Conservation (phyloP, 2,113 vertebrate genomes). For the Acrocephalus arundinaceus region DNA sequence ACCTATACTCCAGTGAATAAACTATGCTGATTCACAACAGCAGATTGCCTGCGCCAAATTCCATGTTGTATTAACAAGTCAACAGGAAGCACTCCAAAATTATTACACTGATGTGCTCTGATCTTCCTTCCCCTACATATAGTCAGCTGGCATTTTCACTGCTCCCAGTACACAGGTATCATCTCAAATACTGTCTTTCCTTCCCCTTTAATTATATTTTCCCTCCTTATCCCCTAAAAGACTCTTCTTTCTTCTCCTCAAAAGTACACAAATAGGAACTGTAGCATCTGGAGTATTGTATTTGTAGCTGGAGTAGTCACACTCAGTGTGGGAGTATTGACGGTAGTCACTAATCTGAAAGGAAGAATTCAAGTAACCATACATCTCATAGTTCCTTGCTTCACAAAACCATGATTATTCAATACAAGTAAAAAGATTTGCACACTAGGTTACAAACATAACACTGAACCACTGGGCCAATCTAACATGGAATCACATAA, state of each 20-base stretch:
- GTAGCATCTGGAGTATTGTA: conserved; percentile 44
- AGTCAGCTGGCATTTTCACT: neutral
- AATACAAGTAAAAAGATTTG: conserved; percentile 25
- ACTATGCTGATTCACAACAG: conserved; percentile 58
- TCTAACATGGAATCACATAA: neutral
- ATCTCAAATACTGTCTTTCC: neutral
- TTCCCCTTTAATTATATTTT: neutral
- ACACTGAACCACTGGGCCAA: neutral
- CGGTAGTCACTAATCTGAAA: conserved; percentile 37
- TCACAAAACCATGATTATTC: conserved; percentile 22
- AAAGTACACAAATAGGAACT: conserved; percentile 24
- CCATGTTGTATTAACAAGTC: conserved; percentile 48
- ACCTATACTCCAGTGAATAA: conserved; percentile 47
- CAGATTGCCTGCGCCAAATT: conserved; percentile 35
- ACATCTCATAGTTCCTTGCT: conserved; percentile 6
- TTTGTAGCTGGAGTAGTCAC: conserved; percentile 51
- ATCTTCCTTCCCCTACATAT: neutral
- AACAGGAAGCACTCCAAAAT: conserved; percentile 58
- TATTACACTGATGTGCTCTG: conserved; percentile 17
- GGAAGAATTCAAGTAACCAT: conserved; percentile 39
- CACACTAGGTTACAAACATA: neutral
- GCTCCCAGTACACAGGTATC: neutral
- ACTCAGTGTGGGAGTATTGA: conserved; percentile 25
- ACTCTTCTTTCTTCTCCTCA: neutral
- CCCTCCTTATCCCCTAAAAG: neutral